Evolutionary conservation across 2,888 invertebrate genomes (phyloP), one percentile per base, ranked within the genome.

Genomic region (Ormyrus nitidulus): DNA sequence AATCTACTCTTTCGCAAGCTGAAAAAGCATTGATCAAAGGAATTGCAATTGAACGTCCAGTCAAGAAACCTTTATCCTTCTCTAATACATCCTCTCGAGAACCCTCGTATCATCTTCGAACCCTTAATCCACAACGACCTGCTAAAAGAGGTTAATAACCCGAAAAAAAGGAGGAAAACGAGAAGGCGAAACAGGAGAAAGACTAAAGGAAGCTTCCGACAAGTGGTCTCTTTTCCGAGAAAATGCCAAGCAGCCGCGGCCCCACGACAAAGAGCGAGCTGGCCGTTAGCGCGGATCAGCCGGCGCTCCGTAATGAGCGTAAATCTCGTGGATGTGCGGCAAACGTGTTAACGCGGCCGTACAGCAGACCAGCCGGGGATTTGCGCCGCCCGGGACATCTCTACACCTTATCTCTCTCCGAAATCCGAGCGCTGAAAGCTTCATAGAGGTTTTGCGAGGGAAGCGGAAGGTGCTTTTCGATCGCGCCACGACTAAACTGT

Each of bases 341-440:
- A 76, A 76, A 74, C 72, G 76, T 69, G 73, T 80, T 77, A 80
- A 76, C 80, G 80, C 58, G 56, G 44, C 2, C 46, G 53, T 7
- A 6, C 11, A n/a, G 6, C 5, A 58, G 58, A 9, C 48, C 34
- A 19, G 11, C 61, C 51, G 10, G 58, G 69, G 58, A 74, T 59
- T 77, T 77, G 49, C 19, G 34, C 66, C 68, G 11, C 54, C 48
- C 46, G 54, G 62, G 13, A 73, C 4, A 65, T 65, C 58, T 58
- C 19, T 58, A 5, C 58, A 54, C 65, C 48, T 54, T 56, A 19
- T 64, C 61, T 56, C 61, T n/a, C 7, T 19, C 6, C 34, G 66
- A 69, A 54, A 69, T 69, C 68, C 34, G 44, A 9, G 10, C 11
- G 62, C 59, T 62, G 62, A 62, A 69, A 44, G 68, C 66, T 56